Evolutionary conservation across 2,113 vertebrate species (phyloP).

Genomic region (Upupa epops): DNA sequence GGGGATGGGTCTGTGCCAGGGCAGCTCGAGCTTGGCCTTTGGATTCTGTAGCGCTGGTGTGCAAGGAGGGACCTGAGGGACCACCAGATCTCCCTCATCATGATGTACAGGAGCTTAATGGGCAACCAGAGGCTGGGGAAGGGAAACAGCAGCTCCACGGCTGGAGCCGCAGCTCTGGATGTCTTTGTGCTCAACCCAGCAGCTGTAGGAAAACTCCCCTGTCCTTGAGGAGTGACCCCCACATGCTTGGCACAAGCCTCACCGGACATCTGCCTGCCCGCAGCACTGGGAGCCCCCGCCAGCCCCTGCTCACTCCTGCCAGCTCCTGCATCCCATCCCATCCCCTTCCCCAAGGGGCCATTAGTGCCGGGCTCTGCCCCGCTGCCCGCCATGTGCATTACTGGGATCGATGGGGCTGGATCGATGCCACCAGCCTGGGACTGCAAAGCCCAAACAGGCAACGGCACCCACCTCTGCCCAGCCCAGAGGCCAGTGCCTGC

Average conservation of each 20-base stretch:
- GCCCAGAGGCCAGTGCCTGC: not conserved
- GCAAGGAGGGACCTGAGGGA: not conserved
- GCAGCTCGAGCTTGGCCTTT: not conserved
- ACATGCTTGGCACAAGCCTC: rapidly evolving
- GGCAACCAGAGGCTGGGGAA: not conserved
- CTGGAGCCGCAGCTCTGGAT: not conserved
- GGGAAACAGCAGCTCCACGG: rapidly evolving
- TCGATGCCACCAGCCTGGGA: not conserved
- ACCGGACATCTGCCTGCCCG: not conserved
- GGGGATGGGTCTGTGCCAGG: not conserved
- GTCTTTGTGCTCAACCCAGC: not conserved
- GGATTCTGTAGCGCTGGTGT: not conserved
- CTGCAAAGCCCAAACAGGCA: not conserved
- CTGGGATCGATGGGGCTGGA: not conserved
- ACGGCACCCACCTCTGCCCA: not conserved
- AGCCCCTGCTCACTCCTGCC: not conserved
- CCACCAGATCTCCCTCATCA: rapidly evolving
- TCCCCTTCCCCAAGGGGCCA: constrained; percentile 13
- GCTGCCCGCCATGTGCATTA: not conserved
- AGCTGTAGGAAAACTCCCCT: not conserved
- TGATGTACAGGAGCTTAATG: rapidly evolving
- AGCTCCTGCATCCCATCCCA: not conserved
- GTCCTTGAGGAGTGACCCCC: constrained; percentile 29
- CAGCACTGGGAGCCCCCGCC: not conserved
- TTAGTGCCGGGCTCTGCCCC: not conserved